Base-by-base conservation (phyloP, 2,797 vertebrate genomes). In the Parauchenoglanis ngamensis region DNA sequence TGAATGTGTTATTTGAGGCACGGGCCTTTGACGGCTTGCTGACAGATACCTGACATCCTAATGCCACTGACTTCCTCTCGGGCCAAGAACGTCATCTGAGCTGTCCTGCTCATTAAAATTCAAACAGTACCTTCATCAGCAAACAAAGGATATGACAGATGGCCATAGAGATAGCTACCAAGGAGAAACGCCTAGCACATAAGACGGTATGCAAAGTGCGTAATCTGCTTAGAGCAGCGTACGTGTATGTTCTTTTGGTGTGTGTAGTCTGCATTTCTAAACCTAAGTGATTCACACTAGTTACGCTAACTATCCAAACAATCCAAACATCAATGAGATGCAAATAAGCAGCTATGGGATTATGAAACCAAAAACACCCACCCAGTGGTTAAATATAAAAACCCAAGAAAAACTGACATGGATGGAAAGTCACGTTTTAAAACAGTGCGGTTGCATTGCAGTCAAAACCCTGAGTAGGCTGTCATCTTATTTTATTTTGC, bases 81-180 rank as follows among this genome's bases (percentile, higher is more conserved):
- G 67, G 68, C 68, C 70, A 87, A 77, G 61, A 80, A 44, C 46
- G 83, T 89, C 84, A 70, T 84, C 85, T 80, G 25, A 88, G 70
- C 81, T 72, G 54, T 63, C 76, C 78, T 44, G 31, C 87, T 90
- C 75, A 86, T 89, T 81, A 90, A 78, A 84, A 90, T 87, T 76
- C 85, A 75, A 89, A 85, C 83, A 85, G 67, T 61, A 82, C 76
- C 84, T 75, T 40, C 87, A 87, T 87, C 81, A 81, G 81, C 89
- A 91, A 90, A 89, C 87, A 91, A 89, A 87, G 87, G 77, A 85
- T 87, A 73, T 87, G 72, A 86, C 84, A 89, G 67, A 91, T 85
- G 81, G 89, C 67, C 72, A 46, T 61, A 28, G 81, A 84, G 76
- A 86, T 88, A 81, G 61, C 87, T 35, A 81, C 80, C 28, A 81